phyloP scores from a whole-genome alignment of 2,888 invertebrate genomes.

The Brenthis daphne region DNA sequence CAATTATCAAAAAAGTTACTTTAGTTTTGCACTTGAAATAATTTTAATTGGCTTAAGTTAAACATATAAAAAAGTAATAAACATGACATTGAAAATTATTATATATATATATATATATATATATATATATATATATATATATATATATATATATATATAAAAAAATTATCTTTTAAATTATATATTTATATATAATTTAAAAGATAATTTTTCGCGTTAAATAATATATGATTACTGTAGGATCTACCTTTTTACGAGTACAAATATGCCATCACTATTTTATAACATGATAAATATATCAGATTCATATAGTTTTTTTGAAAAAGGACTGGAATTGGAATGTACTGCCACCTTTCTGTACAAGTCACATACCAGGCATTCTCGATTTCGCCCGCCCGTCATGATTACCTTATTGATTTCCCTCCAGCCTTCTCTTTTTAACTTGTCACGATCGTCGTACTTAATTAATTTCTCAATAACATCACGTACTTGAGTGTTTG shows the following conservation, averaged over 20 bases:
- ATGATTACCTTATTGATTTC: slow-evolving; percentile 32
- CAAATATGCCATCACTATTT: not conserved
- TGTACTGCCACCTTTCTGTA: slow-evolving; percentile 5
- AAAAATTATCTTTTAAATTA: no score
- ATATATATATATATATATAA: no score
- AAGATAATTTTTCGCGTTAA: no score
- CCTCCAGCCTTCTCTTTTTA: slow-evolving; percentile 29
- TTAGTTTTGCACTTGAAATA: no score
- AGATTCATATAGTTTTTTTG: not conserved
- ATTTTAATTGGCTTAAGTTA: no score
- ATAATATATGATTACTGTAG: no score
- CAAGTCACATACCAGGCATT: slow-evolving; percentile 26
- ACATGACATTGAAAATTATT: no score
- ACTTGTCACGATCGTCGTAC: slow-evolving; percentile 40
- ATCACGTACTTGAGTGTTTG: slow-evolving; percentile 60
- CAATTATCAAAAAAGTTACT: not conserved
- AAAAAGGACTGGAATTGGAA: not conserved
- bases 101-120: no score
- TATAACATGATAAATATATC: slow-evolving; percentile 1
- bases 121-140: no score
- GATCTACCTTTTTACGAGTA: no score
- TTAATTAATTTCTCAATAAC: slow-evolving; percentile 68
- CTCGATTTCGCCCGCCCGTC: slow-evolving; percentile 33
- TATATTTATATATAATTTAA: no score
- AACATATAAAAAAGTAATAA: no score